A percentile compares a stretch with the other conserved stretches of the same genome.
Conservation (phyloP, 2,888 invertebrate genomes). For the Tenthredo notha region DNA sequence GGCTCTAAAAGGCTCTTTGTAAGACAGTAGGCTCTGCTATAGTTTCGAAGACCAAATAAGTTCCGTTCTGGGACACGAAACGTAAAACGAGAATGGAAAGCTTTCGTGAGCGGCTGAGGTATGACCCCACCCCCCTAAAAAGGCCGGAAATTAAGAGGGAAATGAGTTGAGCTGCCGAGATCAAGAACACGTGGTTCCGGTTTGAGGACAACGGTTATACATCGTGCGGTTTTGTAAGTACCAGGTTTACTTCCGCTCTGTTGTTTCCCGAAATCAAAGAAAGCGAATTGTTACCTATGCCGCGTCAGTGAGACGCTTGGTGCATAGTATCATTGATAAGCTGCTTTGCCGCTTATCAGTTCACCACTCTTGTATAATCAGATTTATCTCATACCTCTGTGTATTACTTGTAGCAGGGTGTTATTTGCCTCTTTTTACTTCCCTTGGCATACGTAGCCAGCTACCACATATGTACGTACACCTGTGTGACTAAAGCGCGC, state of each 20-base stretch:
- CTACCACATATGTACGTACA: not conserved
- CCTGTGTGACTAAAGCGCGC: not conserved
- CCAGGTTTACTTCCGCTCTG: not conserved
- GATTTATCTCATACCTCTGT: not conserved
- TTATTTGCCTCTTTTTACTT: not conserved
- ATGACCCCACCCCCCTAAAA: constrained; percentile 55
- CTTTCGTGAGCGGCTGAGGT: constrained; percentile 13
- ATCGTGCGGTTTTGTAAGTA: constrained; percentile 20
- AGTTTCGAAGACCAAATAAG: constrained; percentile 26
- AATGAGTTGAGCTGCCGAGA: constrained; percentile 59
- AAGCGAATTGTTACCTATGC: not conserved
- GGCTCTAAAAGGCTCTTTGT: constrained; percentile 26
- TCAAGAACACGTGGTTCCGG: constrained; percentile 46
- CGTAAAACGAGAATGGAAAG: constrained; percentile 38
- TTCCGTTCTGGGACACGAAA: constrained; percentile 33
- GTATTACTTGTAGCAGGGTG: not conserved
- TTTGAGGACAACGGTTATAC: constrained; percentile 36
- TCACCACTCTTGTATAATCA: not conserved
- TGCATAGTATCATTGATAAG: not conserved
- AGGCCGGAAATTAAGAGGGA: constrained; percentile 67
- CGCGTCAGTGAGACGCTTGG: not conserved
- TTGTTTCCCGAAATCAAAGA: constrained; percentile 16
- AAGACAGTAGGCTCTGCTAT: constrained; percentile 7
- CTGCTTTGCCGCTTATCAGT: not conserved
- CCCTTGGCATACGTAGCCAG: not conserved